Evolutionary conservation across 2,113 vertebrate species (phyloP), one percentile per base, ranked within the genome.

Genomic region (Petroica traversi): DNA sequence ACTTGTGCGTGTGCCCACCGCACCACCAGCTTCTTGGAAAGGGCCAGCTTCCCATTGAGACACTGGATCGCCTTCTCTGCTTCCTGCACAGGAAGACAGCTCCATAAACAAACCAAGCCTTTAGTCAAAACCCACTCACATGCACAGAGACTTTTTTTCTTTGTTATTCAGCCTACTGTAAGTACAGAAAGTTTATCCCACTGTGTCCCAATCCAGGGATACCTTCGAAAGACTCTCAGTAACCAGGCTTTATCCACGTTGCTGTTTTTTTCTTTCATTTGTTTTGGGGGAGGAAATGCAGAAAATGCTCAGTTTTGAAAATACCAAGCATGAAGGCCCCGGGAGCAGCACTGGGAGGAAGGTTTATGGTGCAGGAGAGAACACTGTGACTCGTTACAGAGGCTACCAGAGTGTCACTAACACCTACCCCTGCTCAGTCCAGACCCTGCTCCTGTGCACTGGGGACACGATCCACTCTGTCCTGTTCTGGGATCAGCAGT

Each of bases 1-100:
- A 99, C 99, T 96, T 99, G 99, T 61, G 99, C 99, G 2, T 99
- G 99, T 18, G 99, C 99, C 99, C 99, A 99, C 34, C 99, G 98
- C 75, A 99, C 99, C 61, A 99, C 99, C 95, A 99, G 68, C 75
- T 99, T 99, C 98, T 99, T 99, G n/a, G 99, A 99, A 91, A 99
- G 98, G 34, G 99, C 99, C 95, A 99, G 97, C 91, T 99, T 99
- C 87, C 99, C 99, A 93, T 99, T 99, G 94, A 99, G 98, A 97
- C 99, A 98, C 78, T 99, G 99, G 97, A 99, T 99, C 8, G 99
- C 99, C 92, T 99, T 98, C 66, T 99, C 99, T 13, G 99, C 99
- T 98, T 99, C 99, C 99, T 99, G 98, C 86, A 51, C 75, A 87
- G 94, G 93, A 97, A 95, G 94, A 89, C n/a, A 80, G 34, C 51